These are phyloP conservation scores for Ceyx erithaca DNA, from an alignment of 2,797 vertebrate genomes.

Conservation along the genomic window DNA sequence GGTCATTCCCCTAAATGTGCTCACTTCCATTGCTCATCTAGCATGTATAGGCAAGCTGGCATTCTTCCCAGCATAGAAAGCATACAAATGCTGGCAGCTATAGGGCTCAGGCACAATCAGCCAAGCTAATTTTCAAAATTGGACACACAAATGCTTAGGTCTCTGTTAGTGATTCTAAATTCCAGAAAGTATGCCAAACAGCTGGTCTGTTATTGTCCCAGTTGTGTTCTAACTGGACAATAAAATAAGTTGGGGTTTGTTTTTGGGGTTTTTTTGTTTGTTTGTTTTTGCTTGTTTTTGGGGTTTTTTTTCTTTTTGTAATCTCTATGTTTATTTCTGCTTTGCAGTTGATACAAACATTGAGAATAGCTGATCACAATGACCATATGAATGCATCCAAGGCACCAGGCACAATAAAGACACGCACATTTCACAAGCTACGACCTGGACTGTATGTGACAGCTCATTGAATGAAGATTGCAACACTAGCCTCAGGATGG, in stretches of 20 bases:
- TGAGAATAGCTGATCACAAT: neutral
- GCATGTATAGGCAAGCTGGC: neutral
- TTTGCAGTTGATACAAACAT: constrained; percentile 3
- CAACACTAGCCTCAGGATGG: neutral
- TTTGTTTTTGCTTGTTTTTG: too few relatives aligned
- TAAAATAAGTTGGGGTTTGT: neutral
- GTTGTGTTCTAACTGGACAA: neutral
- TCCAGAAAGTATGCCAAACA: constrained; percentile 18
- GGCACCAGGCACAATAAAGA: neutral
- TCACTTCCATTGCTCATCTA: constrained; percentile 1
- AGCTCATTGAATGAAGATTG: neutral
- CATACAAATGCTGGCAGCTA: neutral
- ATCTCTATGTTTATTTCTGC: constrained; percentile 28
- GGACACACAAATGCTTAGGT: neutral
- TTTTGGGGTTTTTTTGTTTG: too few relatives aligned
- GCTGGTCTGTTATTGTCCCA: constrained; percentile 2
- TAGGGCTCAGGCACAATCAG: neutral
- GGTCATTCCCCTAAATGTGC: neutral
- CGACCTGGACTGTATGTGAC: rapidly evolving
- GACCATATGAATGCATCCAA: neutral
- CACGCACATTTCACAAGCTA: neutral
- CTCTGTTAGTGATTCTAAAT: neutral
- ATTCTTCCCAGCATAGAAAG: neutral
- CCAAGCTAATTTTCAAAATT: constrained; percentile 30
- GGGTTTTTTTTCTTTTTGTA: constrained; percentile 4